Percentiles rank a stretch among this genome's conserved stretches.
Conservation (phyloP, 2,888 invertebrate species). For the Bursaphelenchus okinawaensis region DNA sequence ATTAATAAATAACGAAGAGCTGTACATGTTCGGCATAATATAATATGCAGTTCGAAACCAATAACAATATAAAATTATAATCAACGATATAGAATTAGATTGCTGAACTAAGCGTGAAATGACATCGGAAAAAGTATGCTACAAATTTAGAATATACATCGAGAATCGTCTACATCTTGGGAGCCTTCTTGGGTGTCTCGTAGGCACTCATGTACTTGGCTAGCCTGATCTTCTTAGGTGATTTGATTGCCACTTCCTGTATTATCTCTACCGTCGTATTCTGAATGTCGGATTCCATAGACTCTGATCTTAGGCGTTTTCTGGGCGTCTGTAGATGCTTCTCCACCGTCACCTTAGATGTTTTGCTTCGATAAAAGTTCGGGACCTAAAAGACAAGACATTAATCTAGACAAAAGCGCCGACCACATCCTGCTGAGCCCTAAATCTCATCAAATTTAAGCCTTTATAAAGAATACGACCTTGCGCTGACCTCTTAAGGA, state of each 20-base stretch:
- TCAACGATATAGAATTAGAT: no score
- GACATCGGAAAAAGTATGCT: no score
- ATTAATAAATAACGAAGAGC: no score
- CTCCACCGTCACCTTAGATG: background rate
- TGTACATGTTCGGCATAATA: no score
- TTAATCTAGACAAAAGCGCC: background rate
- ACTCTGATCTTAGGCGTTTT: background rate
- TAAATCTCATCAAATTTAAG: background rate
- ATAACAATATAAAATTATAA: background rate
- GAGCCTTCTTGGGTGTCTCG: background rate
- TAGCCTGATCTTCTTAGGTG: background rate
- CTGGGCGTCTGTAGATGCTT: background rate
- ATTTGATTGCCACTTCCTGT: background rate
- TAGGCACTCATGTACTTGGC: background rate
- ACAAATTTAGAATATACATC: no score
- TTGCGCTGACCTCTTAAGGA: background rate
- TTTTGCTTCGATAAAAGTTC: background rate
- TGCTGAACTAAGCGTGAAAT: no score
- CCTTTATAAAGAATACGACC: background rate
- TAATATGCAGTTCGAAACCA: no score
- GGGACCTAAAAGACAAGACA: background rate
- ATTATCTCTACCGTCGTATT: background rate
- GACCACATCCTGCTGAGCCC: background rate
- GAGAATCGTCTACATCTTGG: no score
- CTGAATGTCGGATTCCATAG: background rate